Evolutionary conservation across 2,113 vertebrate genomes (phyloP).

Genomic region (Otolemur garnettii): DNA sequence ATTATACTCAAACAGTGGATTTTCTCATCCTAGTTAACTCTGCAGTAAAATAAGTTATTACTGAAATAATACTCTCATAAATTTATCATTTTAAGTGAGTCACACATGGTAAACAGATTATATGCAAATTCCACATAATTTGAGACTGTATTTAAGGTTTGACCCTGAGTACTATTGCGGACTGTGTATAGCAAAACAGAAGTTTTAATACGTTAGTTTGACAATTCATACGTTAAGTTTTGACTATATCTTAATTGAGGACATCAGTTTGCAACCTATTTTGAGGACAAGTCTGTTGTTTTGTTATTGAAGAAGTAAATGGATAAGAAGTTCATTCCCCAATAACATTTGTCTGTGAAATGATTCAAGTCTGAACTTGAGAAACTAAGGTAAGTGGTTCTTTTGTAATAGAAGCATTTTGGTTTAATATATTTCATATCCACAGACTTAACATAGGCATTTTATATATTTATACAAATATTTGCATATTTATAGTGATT

Average conservation of each 20-base stretch:
- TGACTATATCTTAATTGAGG: background rate
- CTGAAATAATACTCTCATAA: background rate
- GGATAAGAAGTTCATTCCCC: too few species aligned
- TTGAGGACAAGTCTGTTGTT: background rate
- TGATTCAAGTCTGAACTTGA: background rate
- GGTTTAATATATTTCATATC: background rate
- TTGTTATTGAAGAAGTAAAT: too few species aligned
- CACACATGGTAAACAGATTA: constrained; percentile 12
- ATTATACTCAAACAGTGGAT: constrained; percentile 16
- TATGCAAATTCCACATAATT: constrained; percentile 28
- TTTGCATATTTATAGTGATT: background rate
- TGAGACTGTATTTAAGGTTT: constrained; percentile 45
- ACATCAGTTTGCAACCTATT: background rate
- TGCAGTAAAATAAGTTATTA: background rate
- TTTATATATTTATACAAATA: background rate
- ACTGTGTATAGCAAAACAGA: background rate
- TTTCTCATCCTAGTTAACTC: background rate
- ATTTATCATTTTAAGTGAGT: background rate
- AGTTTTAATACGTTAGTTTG: background rate
- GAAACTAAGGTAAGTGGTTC: background rate
- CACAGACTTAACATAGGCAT: background rate
- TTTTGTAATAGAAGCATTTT: constrained; percentile 40
- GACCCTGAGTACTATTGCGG: background rate
- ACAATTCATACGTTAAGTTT: background rate
- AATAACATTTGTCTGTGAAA: background rate